Evolutionary conservation across 1,140 invertebrate genomes (phyloP), one percentile per base, ranked within the genome.

Genomic region (Scaptodrosophila lebanonensis): DNA sequence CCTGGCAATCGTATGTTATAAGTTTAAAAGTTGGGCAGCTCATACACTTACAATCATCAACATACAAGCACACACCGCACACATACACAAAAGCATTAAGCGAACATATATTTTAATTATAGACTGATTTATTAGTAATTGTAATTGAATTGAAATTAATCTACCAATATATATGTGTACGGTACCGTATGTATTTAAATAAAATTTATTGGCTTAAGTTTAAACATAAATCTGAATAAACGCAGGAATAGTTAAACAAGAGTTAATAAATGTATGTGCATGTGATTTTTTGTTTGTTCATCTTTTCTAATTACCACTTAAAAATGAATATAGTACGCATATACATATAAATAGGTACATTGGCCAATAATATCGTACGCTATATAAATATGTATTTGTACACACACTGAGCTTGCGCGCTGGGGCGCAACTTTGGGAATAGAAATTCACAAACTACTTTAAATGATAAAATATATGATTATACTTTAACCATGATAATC

Each of bases 71-170:
- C 16, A 62, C 39, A 49, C 22, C 35, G 40, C 38, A 66, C 38
- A 72, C n/a, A 62, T 15, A 65, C 45, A 67, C 56, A 67, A 66
- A 73, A 79, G 66, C 75, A 79, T 79, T 70, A 82, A 82, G 75
- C 75, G 66, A 82, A 82, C 69, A 82, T 82, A 83, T 79, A 82
- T 82, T 82, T 82, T 82, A 82, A 82, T 82, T 83, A 82, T 82
- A 82, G 75, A 82, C 75, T 82, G 75, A 82, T 82, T 82, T 82
- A 82, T 75, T 82, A 82, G 75, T 83, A 82, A 83, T 82, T 3
- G 35, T 38, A 38, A 38, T 16, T n/a, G n/a, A 82, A 83, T 82
- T 82, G 76, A 82, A 82, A 82, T 82, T 82, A 79, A 79, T 79
- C 65, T 79, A 82, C 61, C 82, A 82, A 82, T 66, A 66, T 66